Percentiles rank a stretch among this genome's conserved stretches.
phyloP scores from a whole-genome alignment of 1,140 invertebrate genomes.

The Uloborus diversus region DNA sequence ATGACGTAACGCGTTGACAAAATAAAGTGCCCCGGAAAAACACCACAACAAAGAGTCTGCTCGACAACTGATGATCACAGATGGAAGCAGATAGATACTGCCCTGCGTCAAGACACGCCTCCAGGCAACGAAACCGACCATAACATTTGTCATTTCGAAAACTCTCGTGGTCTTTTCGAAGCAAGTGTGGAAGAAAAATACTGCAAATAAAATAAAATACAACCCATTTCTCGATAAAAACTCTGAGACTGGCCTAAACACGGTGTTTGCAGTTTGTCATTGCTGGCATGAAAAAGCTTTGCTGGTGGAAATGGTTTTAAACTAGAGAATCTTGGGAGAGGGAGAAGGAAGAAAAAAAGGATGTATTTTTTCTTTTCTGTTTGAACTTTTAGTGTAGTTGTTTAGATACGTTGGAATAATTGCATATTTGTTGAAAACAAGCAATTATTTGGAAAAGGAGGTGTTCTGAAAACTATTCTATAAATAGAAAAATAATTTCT shows the following conservation, averaged over 20 bases:
- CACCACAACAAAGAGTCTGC: too few relatives aligned
- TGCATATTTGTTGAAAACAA: too few relatives aligned
- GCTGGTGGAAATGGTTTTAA: too few relatives aligned
- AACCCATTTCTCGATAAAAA: constrained; percentile 17
- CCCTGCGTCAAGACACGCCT: not conserved
- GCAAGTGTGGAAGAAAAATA: not conserved
- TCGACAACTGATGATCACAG: too few relatives aligned
- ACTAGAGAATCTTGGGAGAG: too few relatives aligned
- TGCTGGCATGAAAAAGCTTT: constrained; percentile 3
- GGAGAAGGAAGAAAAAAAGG: not conserved
- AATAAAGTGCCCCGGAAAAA: too few relatives aligned
- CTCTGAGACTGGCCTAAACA: not conserved
- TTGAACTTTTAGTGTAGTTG: not conserved
- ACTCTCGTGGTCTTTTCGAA: not conserved
- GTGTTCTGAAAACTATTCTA: too few relatives aligned
- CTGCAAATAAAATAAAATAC: constrained; percentile 17
- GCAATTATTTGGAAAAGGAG: too few relatives aligned
- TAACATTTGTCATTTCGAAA: not conserved
- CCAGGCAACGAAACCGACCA: not conserved
- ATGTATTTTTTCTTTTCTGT: not conserved
- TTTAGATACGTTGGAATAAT: too few relatives aligned
- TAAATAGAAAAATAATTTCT: too few relatives aligned
- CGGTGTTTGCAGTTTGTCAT: constrained; percentile 3
- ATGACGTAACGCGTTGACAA: too few relatives aligned
- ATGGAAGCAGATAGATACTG: too few relatives aligned